These are phyloP conservation scores for Cordilura impudica DNA, from an alignment of 2,888 invertebrate species.

Conservation along the genomic window DNA sequence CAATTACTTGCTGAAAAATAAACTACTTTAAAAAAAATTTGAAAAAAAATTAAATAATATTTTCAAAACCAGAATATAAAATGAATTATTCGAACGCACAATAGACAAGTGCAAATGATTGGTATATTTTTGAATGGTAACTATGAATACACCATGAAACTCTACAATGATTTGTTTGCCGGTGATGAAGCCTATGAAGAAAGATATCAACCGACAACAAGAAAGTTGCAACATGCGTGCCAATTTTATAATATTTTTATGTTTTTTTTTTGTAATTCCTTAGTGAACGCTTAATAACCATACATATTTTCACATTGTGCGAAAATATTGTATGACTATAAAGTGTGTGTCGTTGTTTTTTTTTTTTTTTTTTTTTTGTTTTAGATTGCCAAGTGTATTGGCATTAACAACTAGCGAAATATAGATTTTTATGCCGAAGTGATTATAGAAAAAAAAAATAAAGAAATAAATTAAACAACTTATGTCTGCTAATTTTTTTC, in stretches of 20 bases:
- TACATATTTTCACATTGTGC: constrained; percentile 44
- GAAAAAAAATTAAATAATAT: constrained; percentile 16
- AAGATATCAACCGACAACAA: constrained; percentile 58
- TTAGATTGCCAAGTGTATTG: not conserved
- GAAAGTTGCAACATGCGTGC: constrained; percentile 62
- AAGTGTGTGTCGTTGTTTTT: not conserved
- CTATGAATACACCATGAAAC: not conserved
- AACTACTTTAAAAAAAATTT: too few relatives aligned
- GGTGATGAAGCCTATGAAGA: constrained; percentile 44
- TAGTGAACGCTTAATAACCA: constrained; percentile 45
- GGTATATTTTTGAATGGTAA: constrained; percentile 6
- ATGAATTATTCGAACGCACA: not conserved
- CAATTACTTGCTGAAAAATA: constrained; percentile 49
- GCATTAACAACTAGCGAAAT: not conserved
- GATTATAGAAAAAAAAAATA: not conserved
- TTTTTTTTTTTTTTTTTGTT: not conserved
- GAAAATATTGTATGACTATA: constrained; percentile 30
- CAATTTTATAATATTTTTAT: constrained; percentile 47
- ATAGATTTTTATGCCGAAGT: not conserved
- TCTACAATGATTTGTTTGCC: too few relatives aligned
- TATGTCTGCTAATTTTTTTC: too few relatives aligned
- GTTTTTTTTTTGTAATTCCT: not conserved
- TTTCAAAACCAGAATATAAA: constrained; percentile 34
- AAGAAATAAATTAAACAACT: not conserved
- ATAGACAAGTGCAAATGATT: constrained; percentile 35